phyloP scores from a whole-genome alignment of 2,888 invertebrate species.

The Auanema freiburgensis region DNA sequence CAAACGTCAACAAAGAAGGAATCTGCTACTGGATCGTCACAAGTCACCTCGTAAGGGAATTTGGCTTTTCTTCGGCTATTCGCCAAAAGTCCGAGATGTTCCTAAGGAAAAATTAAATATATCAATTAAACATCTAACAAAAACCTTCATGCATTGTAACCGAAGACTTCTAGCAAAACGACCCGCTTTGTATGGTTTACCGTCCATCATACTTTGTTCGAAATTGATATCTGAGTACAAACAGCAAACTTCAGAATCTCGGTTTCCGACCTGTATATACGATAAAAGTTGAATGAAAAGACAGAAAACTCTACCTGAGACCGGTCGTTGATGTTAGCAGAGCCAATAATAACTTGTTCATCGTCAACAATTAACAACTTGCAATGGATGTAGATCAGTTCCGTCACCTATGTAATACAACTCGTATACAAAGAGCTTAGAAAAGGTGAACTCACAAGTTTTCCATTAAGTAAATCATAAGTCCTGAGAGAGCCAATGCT shows the following conservation, averaged over 20 bases:
- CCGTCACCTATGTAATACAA: constrained; percentile 83
- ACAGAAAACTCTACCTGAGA: constrained; percentile 74
- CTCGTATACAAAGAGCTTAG: not conserved
- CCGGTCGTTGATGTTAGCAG: constrained; percentile 95
- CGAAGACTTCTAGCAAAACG: constrained; percentile 83
- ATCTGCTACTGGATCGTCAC: constrained; percentile 77
- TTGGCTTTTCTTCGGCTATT: constrained; percentile 59
- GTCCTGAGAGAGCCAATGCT: constrained; percentile 67
- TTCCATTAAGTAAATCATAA: constrained; percentile 65
- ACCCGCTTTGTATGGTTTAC: constrained; percentile 79
- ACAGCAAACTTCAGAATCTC: constrained; percentile 83
- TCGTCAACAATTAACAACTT: constrained; percentile 94
- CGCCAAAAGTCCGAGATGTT: constrained; percentile 81
- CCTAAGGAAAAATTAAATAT: constrained; percentile 65
- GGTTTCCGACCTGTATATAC: constrained; percentile 72
- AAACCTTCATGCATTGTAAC: constrained; percentile 76
- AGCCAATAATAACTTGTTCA: constrained; percentile 85
- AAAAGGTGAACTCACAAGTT: constrained; percentile 59
- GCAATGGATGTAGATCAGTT: constrained; percentile 94
- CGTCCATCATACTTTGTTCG: constrained; percentile 80
- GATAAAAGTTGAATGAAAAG: not conserved
- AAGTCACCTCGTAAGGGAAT: constrained; percentile 40
- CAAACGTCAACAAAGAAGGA: constrained; percentile 84
- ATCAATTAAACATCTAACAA: not conserved
- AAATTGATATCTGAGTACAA: constrained; percentile 76